Evolutionary conservation across 2,113 vertebrate species (phyloP), one percentile per base, ranked within the genome.

Genomic region (Zeus faber): DNA sequence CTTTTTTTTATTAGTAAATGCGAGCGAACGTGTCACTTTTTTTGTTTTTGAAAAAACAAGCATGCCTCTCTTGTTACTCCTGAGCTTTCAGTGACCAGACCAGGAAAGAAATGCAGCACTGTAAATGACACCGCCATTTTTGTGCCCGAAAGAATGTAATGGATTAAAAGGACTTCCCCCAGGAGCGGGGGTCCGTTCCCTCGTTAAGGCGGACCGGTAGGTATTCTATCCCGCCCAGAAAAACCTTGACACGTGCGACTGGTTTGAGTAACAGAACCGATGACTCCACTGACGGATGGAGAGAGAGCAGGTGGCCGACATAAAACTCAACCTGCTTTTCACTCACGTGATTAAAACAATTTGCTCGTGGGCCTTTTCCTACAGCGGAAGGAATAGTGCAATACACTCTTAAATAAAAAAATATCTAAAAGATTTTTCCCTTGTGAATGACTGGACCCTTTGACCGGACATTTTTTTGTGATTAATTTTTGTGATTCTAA

Each of bases 281-380:
- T 14, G 25, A 48, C 29, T 21, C 25, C 41, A 64, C 50, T 79
- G 70, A 67, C 16, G 51, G 58, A 71, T 50, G 49, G 48, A 64
- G 53, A 64, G 53, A 17, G 55, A 74, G 72, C 75, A 76, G 65
- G 50, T 78, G 77, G 49, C 63, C 46, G 52, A 35, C 50, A 46
- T 43, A 48, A 24, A 27, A 41, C 49, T 41, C 33, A 48, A 24
- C 26, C 10, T 24, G 43, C 1, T 14, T 20, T 35, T 18, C 35
- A 33, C 40, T 58, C 17, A 17, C 41, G 27, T 31, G 16, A 20
- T 3, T 7, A 8, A 44, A 22, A 44, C n/a, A 22, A 20, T 4
- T 21, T 13, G 41, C 20, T n/a, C n/a, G 6, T 40, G 13, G 37
- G n/a, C 11, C 17, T 16, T 40, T n/a, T n/a, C 37, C 2, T 16